These are phyloP conservation scores for Drosophila falleni DNA, from an alignment of 2,888 invertebrate species.

Conservation along the genomic window DNA sequence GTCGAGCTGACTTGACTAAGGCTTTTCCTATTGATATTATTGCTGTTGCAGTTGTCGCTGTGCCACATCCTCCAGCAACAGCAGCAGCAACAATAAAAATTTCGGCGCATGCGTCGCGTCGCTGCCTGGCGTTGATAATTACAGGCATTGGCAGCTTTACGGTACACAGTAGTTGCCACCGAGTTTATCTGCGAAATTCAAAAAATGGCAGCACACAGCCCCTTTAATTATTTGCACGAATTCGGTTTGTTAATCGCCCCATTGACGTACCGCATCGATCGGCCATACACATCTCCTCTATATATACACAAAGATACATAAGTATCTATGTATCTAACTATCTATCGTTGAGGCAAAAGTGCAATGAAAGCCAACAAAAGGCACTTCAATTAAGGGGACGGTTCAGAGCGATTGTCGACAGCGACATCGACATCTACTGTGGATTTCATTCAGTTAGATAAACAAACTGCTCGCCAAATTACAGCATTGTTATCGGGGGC, in stretches of 20 bases:
- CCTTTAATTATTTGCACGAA: slow-evolving; percentile 75
- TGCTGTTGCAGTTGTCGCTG: slow-evolving; percentile 42
- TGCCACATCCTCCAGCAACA: slow-evolving; percentile 59
- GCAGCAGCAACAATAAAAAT: slow-evolving; percentile 46
- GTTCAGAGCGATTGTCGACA: slow-evolving; percentile 47
- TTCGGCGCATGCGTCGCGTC: slow-evolving; percentile 58
- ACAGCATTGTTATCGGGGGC: slow-evolving; percentile 68
- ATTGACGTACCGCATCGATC: slow-evolving; percentile 56
- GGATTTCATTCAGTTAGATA: slow-evolving; percentile 61
- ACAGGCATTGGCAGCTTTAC: slow-evolving; percentile 31
- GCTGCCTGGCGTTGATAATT: slow-evolving; percentile 54
- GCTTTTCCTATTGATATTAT: slow-evolving; percentile 1
- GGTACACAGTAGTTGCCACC: slow-evolving; percentile 45
- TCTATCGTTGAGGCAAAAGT: slow-evolving; percentile 50
- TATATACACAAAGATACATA: slow-evolving; percentile 24
- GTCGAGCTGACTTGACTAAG: background rate
- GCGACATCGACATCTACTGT: slow-evolving; percentile 21
- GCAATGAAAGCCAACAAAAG: slow-evolving; percentile 67
- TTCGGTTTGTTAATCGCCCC: slow-evolving; percentile 65
- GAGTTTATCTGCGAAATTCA: slow-evolving; percentile 25
- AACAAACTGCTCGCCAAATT: slow-evolving; percentile 69
- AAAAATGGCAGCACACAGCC: slow-evolving; percentile 37
- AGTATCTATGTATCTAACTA: slow-evolving; percentile 12
- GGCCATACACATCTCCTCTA: slow-evolving; percentile 51
- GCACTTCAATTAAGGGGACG: slow-evolving; percentile 71